Evolutionary conservation across 2,888 invertebrate species (phyloP).

Genomic region (Cryptocheilus praepositus): DNA sequence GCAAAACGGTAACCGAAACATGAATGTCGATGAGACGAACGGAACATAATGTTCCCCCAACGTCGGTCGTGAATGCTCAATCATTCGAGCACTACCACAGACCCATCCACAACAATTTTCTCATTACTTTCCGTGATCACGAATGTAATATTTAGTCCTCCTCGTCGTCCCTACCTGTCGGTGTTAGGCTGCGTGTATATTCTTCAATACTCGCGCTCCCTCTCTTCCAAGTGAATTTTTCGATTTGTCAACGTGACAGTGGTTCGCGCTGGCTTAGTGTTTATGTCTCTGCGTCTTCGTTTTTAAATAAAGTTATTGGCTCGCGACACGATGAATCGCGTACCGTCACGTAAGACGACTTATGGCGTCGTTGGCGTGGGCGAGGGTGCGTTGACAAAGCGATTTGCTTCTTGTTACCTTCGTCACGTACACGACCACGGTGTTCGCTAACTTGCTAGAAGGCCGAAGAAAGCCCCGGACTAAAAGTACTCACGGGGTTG

Average conservation of each 20-base stretch:
- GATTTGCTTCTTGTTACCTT: conserved; percentile 55
- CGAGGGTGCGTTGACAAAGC: conserved; percentile 52
- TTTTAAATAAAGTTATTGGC: conserved; percentile 48
- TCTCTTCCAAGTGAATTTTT: not conserved
- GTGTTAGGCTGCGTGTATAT: no score
- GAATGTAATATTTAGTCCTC: no score
- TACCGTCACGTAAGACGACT: conserved; percentile 37
- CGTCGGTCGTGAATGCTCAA: no score
- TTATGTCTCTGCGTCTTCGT: conserved; percentile 17
- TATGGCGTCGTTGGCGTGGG: conserved; percentile 23
- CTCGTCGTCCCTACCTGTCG: no score
- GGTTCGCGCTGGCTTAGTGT: not conserved
- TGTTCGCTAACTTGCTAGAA: conserved; percentile 44
- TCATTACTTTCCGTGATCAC: no score
- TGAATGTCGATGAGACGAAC: not conserved
- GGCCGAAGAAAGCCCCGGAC: conserved; percentile 32
- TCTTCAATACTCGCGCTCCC: no score
- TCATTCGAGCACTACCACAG: no score
- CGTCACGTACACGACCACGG: conserved; percentile 49
- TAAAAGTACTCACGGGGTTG: conserved; percentile 27
- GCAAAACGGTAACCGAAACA: not conserved
- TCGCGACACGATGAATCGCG: conserved; percentile 38
- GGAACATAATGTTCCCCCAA: no score
- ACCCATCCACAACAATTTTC: no score
- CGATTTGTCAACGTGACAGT: not conserved